phyloP scores from a whole-genome alignment of 1,140 invertebrate genomes.

The Archegozetes longisetosus region DNA sequence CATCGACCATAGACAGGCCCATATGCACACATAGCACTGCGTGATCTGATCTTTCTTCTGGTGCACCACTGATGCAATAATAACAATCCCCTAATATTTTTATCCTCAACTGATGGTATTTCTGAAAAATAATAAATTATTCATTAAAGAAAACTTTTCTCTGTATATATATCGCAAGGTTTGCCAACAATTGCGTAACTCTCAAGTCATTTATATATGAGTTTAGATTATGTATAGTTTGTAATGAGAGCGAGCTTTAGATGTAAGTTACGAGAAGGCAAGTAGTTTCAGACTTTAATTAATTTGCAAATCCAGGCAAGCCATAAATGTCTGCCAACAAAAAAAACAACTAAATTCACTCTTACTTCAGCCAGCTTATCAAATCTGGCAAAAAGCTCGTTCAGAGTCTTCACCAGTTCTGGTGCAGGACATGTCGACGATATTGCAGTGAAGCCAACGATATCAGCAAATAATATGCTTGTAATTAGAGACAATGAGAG shows the following conservation, averaged over 20 bases:
- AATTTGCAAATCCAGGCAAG: no score
- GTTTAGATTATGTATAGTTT: no score
- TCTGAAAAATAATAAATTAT: slow-evolving; percentile 33
- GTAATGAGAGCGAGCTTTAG: no score
- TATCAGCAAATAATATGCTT: slow-evolving; percentile 48
- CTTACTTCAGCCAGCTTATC: slow-evolving; percentile 59
- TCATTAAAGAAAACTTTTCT: neutral
- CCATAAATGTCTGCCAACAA: no score
- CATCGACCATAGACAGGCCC: slow-evolving; percentile 90
- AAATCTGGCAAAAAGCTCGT: slow-evolving; percentile 82
- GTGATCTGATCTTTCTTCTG: slow-evolving; percentile 70
- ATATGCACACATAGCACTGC: slow-evolving; percentile 85
- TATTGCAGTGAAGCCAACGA: slow-evolving; percentile 83
- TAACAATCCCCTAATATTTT: slow-evolving; percentile 93
- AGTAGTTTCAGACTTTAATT: no score
- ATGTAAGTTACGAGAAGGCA: no score
- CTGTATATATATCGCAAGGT: neutral
- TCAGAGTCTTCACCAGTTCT: slow-evolving; percentile 80
- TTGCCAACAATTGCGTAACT: no score
- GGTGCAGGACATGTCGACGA: slow-evolving; percentile 85
- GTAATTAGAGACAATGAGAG: slow-evolving; percentile 1
- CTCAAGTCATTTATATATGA: no score
- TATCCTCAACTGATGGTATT: slow-evolving; percentile 81
- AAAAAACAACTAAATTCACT: neutral
- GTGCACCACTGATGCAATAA: slow-evolving; percentile 78